Evolutionary conservation across 2,888 invertebrate genomes (phyloP).

Genomic region (Ochropleura plecta): DNA sequence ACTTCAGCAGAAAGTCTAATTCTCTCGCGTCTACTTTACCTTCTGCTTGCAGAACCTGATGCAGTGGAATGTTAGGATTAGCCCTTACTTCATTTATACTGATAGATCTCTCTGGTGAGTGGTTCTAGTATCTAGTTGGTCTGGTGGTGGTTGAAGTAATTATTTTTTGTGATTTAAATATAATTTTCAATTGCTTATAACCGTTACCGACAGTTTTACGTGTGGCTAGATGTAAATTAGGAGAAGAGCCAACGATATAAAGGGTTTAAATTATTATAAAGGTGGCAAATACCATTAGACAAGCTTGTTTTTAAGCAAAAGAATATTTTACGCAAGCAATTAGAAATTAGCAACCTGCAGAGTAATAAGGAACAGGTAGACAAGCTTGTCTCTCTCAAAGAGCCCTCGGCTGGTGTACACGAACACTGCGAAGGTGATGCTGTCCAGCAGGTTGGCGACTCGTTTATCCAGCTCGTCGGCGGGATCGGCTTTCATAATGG

Average conservation of each 20-base stretch:
- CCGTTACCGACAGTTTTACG: background rate
- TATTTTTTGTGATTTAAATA: background rate
- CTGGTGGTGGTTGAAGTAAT: background rate
- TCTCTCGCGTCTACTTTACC: slow-evolving; percentile 94
- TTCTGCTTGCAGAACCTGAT: slow-evolving; percentile 84
- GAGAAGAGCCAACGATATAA: background rate
- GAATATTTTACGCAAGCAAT: background rate
- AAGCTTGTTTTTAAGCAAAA: background rate
- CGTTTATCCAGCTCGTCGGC: slow-evolving; percentile 93
- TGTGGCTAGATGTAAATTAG: background rate
- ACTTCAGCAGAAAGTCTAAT: slow-evolving; percentile 96
- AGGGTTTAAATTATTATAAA: background rate
- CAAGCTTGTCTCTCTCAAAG: slow-evolving; percentile 97
- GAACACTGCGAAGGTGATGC: slow-evolving; percentile 96
- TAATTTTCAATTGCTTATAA: background rate
- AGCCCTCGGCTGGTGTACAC: slow-evolving; percentile 97
- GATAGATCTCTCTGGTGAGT: background rate
- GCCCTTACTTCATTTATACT: slow-evolving; percentile 7
- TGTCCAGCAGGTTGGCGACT: slow-evolving; percentile 95
- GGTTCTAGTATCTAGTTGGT: too few relatives aligned
- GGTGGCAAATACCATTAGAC: background rate
- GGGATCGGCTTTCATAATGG: slow-evolving; percentile 92
- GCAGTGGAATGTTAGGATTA: background rate
- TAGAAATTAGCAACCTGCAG: slow-evolving; percentile 91
- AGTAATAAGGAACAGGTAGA: slow-evolving; percentile 96